These are phyloP conservation scores for Scelioninae gen. 1 DNA, from an alignment of 2,888 invertebrate species.

Conservation along the genomic window DNA sequence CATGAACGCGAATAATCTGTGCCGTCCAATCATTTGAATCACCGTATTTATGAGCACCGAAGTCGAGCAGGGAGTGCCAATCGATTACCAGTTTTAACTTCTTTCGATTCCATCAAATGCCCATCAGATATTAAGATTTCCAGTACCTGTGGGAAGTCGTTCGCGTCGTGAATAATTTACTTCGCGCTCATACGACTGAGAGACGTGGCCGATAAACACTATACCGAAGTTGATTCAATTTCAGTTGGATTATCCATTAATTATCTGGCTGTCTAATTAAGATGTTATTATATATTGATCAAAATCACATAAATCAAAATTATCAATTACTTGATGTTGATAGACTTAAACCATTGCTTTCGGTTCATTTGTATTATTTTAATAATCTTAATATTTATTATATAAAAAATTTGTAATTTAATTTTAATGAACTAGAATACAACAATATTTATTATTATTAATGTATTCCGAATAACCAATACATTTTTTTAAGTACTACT, in stretches of 20 bases:
- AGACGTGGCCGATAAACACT: not conserved
- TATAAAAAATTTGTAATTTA: too few species aligned
- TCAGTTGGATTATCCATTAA: not conserved
- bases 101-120: conserved; percentile 48
- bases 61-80: conserved; percentile 63
- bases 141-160: conserved; percentile 19
- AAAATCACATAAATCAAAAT: too few species aligned
- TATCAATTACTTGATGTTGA: too few species aligned
- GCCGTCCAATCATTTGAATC: conserved; percentile 48
- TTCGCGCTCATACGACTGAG: not conserved
- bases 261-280: too few species aligned
- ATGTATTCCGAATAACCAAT: too few species aligned
- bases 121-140: conserved; percentile 48
- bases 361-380: too few species aligned
- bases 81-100: conserved; percentile 58
- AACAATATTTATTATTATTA: too few species aligned
- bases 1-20: conserved; percentile 43
- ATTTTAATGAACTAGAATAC: too few species aligned
- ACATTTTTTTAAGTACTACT: too few species aligned
- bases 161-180: conserved; percentile 7
- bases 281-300: too few species aligned
- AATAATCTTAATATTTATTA: too few species aligned
- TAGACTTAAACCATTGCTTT: too few species aligned
- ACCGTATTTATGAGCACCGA: conserved; percentile 53
- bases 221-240: not conserved